Evolutionary conservation across 2,113 vertebrate species (phyloP), one percentile per base, ranked within the genome.

Genomic region (Ovibos moschatus): DNA sequence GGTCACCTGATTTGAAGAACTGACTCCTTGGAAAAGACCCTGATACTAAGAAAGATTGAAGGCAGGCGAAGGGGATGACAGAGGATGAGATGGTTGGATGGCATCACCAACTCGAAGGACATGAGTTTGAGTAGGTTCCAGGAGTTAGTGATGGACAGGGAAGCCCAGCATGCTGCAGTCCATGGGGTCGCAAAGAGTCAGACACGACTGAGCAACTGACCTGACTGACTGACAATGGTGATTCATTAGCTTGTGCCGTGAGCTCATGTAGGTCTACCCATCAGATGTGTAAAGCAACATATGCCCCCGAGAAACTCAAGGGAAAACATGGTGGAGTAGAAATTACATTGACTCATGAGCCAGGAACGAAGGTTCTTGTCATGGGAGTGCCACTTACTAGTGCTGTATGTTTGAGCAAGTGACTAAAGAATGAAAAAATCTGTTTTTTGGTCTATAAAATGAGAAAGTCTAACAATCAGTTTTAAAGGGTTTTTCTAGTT

Each of bases 401-500:
- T 25, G 87, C 51, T 91, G 14, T 55, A 45, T 45, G 51, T 81
- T 28, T 87, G 11, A 81, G 33, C 57, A 57, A 89, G 25, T 25
- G 47, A 84, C 13, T 57, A 64, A 84, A 62, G 30, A 11, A 36
- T 1, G 9, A 50, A 60, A 87, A 82, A 13, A 28, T 45, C 15
- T 28, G 28, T 13, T 55, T 36, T 58, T 87, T 50, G 19, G 17
- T 91, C 45, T 64, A 57, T 28, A 95, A 76, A 85, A 40, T 55
- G 13, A 87, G 47, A 30, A 95, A 64, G 5, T 43, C 76, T 79
- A 57, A 51, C 25, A 67, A 47, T 76, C 30, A 67, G 28, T 64
- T 88, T 47, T 40, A 43, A 88, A 92, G 53, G 9, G 36, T 36
- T 60, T 40, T 74, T 67, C 71, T 90, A 67, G 53, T 71, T 74